phyloP scores from a whole-genome alignment of 2,888 invertebrate species.

The Desoria tigrina region DNA sequence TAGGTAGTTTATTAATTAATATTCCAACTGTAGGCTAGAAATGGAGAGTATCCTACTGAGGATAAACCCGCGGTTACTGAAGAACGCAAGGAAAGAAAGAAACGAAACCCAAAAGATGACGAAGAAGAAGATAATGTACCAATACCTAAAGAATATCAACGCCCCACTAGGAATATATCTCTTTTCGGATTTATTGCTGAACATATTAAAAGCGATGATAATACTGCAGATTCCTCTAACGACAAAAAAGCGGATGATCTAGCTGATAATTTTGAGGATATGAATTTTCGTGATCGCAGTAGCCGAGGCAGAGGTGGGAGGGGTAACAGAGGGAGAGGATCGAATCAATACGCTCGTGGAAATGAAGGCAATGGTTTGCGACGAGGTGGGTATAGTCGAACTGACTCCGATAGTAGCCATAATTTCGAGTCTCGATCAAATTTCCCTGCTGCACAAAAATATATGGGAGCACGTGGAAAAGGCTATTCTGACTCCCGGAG shows the following conservation, averaged over 20 bases:
- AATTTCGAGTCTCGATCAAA: too few relatives aligned
- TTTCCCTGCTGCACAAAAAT: too few relatives aligned
- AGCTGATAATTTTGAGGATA: not conserved
- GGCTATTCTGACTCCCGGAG: too few relatives aligned
- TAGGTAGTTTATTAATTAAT: not conserved
- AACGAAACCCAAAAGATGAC: conserved; percentile 22
- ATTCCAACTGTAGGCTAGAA: not conserved
- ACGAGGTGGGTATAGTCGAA: conserved; percentile 8
- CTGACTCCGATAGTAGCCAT: not conserved
- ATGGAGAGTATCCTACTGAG: not conserved
- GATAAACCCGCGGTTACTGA: conserved; percentile 19
- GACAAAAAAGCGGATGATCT: not conserved
- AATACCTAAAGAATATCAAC: conserved; percentile 45
- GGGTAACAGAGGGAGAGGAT: conserved; percentile 8
- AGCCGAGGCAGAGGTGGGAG: conserved; percentile 27
- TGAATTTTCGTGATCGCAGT: conserved; percentile 12
- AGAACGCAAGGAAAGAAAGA: conserved; percentile 36
- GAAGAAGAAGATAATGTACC: conserved; percentile 49
- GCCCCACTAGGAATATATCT: conserved; percentile 47
- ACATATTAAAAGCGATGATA: conserved; percentile 39
- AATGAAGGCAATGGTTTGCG: conserved; percentile 20
- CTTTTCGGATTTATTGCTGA: conserved; percentile 50
- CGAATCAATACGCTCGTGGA: conserved; percentile 14
- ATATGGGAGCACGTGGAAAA: too few relatives aligned
- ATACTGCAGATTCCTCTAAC: conserved; percentile 12